Evolutionary conservation across 2,797 vertebrate genomes (phyloP).

Genomic region (Mus minutoides): DNA sequence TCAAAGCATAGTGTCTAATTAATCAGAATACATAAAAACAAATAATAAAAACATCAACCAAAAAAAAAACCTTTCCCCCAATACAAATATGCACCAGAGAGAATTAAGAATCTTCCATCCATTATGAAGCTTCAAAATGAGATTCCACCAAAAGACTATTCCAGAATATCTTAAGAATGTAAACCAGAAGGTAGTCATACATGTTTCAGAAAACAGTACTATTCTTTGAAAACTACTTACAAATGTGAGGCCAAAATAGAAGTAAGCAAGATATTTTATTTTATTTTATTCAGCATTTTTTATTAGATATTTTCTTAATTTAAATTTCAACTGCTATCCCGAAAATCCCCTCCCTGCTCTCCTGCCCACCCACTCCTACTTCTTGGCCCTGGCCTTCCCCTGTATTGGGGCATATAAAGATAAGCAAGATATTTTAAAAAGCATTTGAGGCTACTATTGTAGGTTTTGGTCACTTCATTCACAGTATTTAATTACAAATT

Average conservation of each 20-base stretch:
- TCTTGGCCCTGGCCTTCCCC: too few species aligned
- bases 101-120: background rate
- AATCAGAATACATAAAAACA: background rate
- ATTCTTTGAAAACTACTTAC: background rate
- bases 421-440: background rate
- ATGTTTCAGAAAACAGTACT: background rate
- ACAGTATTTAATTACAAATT: background rate
- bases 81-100: background rate
- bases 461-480: slow-evolving; percentile 16
- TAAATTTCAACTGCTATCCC: too few species aligned
- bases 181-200: background rate
- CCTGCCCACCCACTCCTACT: too few species aligned
- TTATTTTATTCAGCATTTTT: too few species aligned
- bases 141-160: background rate
- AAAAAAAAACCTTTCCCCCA: background rate
- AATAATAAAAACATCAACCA: background rate
- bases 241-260: background rate
- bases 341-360: too few species aligned
- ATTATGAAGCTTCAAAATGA: background rate
- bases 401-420: too few species aligned
- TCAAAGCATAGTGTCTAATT: background rate
- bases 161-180: background rate
- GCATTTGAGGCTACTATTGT: background rate
- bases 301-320: too few species aligned
- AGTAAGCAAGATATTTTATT: background rate